Evolutionary conservation across 2,113 vertebrate species (phyloP).

Genomic region (Hystrix cristata): DNA sequence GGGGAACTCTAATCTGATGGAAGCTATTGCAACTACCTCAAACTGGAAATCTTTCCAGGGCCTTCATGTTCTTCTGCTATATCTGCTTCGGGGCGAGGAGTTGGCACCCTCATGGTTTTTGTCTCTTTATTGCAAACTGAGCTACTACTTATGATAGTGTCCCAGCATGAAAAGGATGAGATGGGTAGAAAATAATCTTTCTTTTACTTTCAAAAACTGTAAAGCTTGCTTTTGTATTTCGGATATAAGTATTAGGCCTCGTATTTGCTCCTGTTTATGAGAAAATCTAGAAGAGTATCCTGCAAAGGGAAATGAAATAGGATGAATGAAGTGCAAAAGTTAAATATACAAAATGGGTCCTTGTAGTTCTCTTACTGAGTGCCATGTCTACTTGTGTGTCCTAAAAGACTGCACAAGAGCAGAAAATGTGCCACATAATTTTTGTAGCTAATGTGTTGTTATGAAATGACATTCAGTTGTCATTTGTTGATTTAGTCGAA

Average conservation of each 20-base stretch:
- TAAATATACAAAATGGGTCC: neutral
- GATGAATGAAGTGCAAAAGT: neutral
- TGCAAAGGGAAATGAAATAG: neutral
- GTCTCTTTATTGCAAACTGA: neutral
- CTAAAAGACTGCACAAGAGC: neutral
- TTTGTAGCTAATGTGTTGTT: neutral
- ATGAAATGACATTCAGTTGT: neutral
- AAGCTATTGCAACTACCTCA: neutral
- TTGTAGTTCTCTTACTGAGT: slow-evolving; percentile 39
- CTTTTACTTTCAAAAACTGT: neutral
- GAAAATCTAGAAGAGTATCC: neutral
- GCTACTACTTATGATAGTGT: neutral
- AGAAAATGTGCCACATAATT: neutral
- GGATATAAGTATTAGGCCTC: neutral
- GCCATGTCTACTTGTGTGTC: neutral
- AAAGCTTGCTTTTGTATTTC: neutral
- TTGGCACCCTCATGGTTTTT: neutral
- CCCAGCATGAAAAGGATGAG: neutral
- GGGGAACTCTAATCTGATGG: neutral
- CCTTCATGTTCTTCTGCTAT: neutral
- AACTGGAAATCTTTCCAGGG: neutral
- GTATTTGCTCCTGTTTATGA: neutral
- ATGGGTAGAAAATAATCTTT: neutral
- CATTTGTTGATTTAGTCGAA: slow-evolving; percentile 35
- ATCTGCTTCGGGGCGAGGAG: neutral